A percentile compares a stretch with the other conserved stretches of the same genome.
phyloP scores from a whole-genome alignment of 2,888 invertebrate genomes.

The Choreutis nemorana region DNA sequence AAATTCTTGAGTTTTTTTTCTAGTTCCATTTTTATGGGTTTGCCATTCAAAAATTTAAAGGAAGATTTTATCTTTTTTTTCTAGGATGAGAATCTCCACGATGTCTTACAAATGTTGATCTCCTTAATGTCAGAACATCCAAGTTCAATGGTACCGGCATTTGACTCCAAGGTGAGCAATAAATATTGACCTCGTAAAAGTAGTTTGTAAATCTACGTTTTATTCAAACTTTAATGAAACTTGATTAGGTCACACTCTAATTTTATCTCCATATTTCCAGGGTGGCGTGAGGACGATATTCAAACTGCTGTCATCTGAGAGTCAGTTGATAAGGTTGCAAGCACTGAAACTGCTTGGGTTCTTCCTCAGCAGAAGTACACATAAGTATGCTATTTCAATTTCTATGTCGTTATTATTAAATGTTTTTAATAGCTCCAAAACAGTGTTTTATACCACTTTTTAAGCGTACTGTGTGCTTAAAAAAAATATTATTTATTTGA shows the following conservation, averaged over 20 bases:
- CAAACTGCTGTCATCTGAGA: slow-evolving; percentile 94
- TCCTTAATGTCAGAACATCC: slow-evolving; percentile 98
- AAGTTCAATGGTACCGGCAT: slow-evolving; percentile 98
- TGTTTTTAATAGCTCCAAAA: no score
- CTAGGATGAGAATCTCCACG: slow-evolving; percentile 97
- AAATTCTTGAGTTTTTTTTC: slow-evolving; percentile 4
- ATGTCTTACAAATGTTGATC: slow-evolving; percentile 96
- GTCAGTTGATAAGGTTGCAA: slow-evolving; percentile 94
- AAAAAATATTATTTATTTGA: no score
- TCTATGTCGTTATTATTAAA: no score
- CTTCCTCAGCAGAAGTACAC: slow-evolving; percentile 97
- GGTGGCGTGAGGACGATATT: slow-evolving; percentile 96
- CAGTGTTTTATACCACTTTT: no score
- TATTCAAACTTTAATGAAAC: neutral
- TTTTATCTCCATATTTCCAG: slow-evolving; percentile 19
- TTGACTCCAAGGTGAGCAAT: slow-evolving; percentile 81
- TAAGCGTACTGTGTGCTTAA: no score
- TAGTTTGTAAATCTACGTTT: neutral
- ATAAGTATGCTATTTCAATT: no score
- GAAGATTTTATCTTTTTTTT: slow-evolving; percentile 18
- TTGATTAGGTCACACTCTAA: neutral
- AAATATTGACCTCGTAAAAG: neutral
- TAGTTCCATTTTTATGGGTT: slow-evolving; percentile 1
- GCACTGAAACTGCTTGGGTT: slow-evolving; percentile 96
- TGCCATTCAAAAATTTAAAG: neutral